phyloP scores from a whole-genome alignment of 2,797 vertebrate species.

The Argentina silus region DNA sequence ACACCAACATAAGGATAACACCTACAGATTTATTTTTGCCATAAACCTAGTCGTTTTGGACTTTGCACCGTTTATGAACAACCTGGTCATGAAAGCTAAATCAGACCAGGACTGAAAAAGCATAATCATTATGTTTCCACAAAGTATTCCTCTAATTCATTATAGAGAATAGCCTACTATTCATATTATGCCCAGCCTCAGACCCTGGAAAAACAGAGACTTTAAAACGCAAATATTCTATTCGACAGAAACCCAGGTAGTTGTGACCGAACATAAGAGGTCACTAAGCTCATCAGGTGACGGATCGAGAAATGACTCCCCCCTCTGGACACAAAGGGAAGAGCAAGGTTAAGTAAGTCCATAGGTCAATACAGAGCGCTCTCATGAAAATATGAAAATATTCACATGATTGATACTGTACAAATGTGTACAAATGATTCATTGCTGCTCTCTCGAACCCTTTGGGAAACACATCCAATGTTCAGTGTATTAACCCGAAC shows the following conservation, averaged over 20 bases:
- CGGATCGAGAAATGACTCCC: slow-evolving; percentile 75
- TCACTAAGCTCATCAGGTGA: slow-evolving; percentile 71
- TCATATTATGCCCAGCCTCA: neutral
- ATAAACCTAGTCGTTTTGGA: neutral
- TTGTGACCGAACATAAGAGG: slow-evolving; percentile 66
- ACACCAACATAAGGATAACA: neutral
- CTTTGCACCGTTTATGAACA: neutral
- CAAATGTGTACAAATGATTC: slow-evolving; percentile 24
- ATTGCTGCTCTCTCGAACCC: slow-evolving; percentile 6
- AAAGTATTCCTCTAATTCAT: neutral
- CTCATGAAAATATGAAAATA: slow-evolving; percentile 53
- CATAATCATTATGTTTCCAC: neutral
- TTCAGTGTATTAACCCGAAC: neutral
- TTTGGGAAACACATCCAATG: neutral
- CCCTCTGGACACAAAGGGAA: slow-evolving; percentile 73
- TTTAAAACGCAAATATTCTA: neutral
- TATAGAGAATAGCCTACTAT: neutral
- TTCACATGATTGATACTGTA: slow-evolving; percentile 49
- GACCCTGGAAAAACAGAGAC: neutral
- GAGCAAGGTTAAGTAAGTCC: slow-evolving; percentile 84
- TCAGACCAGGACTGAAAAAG: neutral
- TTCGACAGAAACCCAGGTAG: slow-evolving; percentile 36
- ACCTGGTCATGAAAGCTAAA: neutral
- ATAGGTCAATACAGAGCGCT: slow-evolving; percentile 67
- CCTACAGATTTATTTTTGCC: neutral